Percentiles rank a stretch among this genome's conserved stretches.
Evolutionary conservation across 2,797 vertebrate species (phyloP).

Genomic region (Sebastes steindachneri): DNA sequence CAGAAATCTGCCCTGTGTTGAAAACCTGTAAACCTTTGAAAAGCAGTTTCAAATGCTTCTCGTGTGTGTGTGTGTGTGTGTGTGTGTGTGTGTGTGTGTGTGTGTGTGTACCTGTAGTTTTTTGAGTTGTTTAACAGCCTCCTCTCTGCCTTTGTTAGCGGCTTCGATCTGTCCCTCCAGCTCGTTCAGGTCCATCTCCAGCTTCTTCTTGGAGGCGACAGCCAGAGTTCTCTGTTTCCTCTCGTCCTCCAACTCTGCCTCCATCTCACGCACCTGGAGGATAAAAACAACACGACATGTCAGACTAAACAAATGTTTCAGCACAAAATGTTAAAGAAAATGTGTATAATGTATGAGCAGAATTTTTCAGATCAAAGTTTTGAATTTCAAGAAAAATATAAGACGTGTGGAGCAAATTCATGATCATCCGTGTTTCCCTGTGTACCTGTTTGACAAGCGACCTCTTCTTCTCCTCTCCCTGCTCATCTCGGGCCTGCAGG

Average conservation of each 20-base stretch:
- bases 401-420: not conserved
- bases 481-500: slow-evolving; percentile 92
- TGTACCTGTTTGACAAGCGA: slow-evolving; percentile 92
- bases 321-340: not conserved
- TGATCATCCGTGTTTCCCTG: not conserved
- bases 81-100: not conserved
- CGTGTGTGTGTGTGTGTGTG: not conserved
- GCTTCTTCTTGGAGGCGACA: slow-evolving; percentile 95
- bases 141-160: slow-evolving; percentile 94
- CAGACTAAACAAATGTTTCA: not conserved
- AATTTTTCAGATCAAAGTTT: not conserved
- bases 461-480: slow-evolving; percentile 95
- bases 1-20: not conserved
- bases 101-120: slow-evolving; percentile 90
- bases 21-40: not conserved
- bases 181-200: slow-evolving; percentile 97
- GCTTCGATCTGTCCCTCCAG: slow-evolving; percentile 95
- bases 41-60: not conserved
- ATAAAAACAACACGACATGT: not conserved
- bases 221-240: slow-evolving; percentile 95
- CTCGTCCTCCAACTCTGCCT: slow-evolving; percentile 96
- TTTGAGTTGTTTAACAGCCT: slow-evolving; percentile 95
- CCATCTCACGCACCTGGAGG: slow-evolving; percentile 92
- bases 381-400: not conserved
- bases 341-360: not conserved